Base-by-base conservation (phyloP, 2,113 vertebrate species). In the Toxostoma redivivum region DNA sequence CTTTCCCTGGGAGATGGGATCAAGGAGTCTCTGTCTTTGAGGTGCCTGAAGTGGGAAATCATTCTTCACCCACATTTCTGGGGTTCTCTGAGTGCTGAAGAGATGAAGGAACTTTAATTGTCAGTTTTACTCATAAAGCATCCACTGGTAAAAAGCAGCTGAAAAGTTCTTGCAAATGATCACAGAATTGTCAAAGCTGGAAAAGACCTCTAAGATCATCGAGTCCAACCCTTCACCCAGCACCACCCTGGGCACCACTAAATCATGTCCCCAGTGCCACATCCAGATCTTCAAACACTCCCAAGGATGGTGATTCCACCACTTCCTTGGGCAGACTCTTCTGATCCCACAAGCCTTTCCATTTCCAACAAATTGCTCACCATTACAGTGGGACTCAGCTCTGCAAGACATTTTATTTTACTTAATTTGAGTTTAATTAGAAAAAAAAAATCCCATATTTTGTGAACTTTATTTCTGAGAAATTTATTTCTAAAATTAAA, bases 151-250 rank as follows among this genome's bases (percentile, higher is more conserved):
- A 56, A 47, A 67, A 44, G 7, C 24, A 65, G 4, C 30, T 28
- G 37, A 72, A n/a, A 35, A 22, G 3, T 33, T 81, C 64, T 60
- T 58, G 15, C 9, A 37, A 78, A 62, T 20, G 42, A 33, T 35
- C 51, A 20, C 16, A 12, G 23, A 51, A 44, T 5, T 2, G 3
- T 24, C 11, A 42, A 28, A 15, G 18, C 5, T 51, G 37, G 27
- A 15, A 67, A 69, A 33, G 15, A 18, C 2, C 14, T 18, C 33
- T 8, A 0, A 44, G 27, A 5, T 11, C 25, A 67, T 31, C 0
- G 4, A 27, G 53, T 23, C 27, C 14, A 50, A 4, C 21, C 21
- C 9, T 31, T 37, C 22, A 25, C 11, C 37, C 82, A 86, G 20
- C 20, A n/a, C 40, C 35, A 15, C 15, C 30, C 24, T 38, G 60